Conservation (phyloP, 1,140 invertebrate species). For the Contarinia nasturtii region DNA sequence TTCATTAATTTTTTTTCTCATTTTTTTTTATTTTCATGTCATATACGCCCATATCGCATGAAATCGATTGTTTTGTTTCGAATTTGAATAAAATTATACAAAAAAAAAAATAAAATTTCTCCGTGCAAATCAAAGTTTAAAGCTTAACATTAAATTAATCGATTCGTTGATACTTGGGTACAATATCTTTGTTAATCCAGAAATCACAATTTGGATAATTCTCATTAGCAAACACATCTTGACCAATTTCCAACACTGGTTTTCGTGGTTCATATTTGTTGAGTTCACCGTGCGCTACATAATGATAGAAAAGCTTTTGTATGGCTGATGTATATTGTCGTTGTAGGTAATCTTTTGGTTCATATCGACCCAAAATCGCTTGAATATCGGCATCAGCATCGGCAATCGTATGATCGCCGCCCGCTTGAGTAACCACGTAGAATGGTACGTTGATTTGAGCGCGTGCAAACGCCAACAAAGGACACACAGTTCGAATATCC, state of each 20-base stretch:
- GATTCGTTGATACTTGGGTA: slow-evolving; percentile 40
- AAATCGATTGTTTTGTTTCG: too few species aligned
- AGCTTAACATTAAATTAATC: slow-evolving; percentile 11
- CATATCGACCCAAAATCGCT: slow-evolving; percentile 58
- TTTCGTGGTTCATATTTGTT: slow-evolving; percentile 29
- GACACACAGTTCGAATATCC: slow-evolving; percentile 60
- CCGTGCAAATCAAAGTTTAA: too few species aligned
- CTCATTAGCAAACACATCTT: slow-evolving; percentile 37
- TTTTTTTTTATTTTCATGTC: too few species aligned
- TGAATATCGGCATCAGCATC: slow-evolving; percentile 48
- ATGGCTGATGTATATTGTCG: slow-evolving; percentile 54
- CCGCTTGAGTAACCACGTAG: slow-evolving; percentile 47
- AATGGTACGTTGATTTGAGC: slow-evolving; percentile 38
- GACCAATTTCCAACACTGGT: slow-evolving; percentile 41
- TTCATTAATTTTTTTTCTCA: too few species aligned
- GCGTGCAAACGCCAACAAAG: slow-evolving; percentile 40
- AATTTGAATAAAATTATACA: too few species aligned
- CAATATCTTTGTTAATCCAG: slow-evolving; percentile 53
- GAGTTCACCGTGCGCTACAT: slow-evolving; percentile 49
- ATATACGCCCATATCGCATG: too few species aligned
- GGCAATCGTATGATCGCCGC: slow-evolving; percentile 30
- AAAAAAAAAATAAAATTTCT: too few species aligned
- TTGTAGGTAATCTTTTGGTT: slow-evolving; percentile 45
- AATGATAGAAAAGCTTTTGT: slow-evolving; percentile 64
- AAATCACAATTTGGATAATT: slow-evolving; percentile 51